Conservation (phyloP, 1,140 invertebrate species). For the Drosophila tropicalis region DNA sequence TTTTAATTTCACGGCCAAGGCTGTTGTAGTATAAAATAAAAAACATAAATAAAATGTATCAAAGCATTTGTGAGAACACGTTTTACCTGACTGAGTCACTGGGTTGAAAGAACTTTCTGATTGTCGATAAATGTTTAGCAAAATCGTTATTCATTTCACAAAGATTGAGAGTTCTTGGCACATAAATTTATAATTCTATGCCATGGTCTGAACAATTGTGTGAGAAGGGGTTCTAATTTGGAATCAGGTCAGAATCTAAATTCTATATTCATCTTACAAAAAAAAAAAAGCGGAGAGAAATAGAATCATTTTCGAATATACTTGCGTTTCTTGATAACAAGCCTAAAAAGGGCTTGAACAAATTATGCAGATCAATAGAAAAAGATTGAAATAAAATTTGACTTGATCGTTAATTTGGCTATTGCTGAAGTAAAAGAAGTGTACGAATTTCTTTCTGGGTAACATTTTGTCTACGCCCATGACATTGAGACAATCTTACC, state of each 20-base stretch:
- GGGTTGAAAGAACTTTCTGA: slow-evolving; percentile 52
- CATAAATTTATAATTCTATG: neutral
- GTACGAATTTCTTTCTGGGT: no score
- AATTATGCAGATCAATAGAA: no score
- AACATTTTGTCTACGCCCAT: neutral
- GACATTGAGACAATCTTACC: neutral
- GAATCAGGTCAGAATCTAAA: no score
- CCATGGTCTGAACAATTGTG: neutral
- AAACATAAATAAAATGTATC: slow-evolving; percentile 7
- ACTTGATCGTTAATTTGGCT: no score
- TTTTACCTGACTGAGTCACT: slow-evolving; percentile 62
- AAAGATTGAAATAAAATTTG: no score
- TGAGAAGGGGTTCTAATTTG: neutral
- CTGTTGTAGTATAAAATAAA: slow-evolving; percentile 25
- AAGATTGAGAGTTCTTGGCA: neutral
- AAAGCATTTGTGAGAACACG: slow-evolving; percentile 37
- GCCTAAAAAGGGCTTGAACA: no score
- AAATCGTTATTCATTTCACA: slow-evolving; percentile 4
- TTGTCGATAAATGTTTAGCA: neutral
- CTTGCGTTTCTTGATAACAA: no score
- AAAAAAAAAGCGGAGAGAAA: no score
- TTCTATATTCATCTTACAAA: no score
- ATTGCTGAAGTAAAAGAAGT: no score
- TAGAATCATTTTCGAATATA: no score
- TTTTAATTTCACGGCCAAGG: slow-evolving; percentile 50